Base-by-base conservation (phyloP, 2,797 vertebrate genomes). In the Arrhamphus sclerolepis region DNA sequence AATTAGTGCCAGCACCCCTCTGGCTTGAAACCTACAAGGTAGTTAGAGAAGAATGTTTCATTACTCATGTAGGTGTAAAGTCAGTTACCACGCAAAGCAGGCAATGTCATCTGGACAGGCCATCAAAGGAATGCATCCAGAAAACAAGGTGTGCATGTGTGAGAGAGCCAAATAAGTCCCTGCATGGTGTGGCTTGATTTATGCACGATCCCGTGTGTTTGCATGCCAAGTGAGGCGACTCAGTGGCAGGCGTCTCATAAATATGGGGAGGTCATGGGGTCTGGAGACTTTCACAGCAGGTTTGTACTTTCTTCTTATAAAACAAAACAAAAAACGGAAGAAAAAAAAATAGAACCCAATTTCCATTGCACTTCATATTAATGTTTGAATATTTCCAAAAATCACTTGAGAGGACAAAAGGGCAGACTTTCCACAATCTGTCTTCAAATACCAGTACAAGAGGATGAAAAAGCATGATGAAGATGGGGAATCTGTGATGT, bases 1-100 rank as follows among this genome's bases (percentile, higher is more conserved):
- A 87, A 88, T 87, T 86, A 84, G 81, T 80, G 75, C 75, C 69
- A 52, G 82, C 62, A 71, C 54, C 78, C 73, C 70, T 73, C 79
- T 69, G 77, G 74, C 82, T 79, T 7, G 1, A 19, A 56, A 80
- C 72, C 66, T 46, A 65, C 58, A 49, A 80, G 55, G 62, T 78
- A 77, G 83, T 85, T 86, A 65, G 76, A 72, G 69, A 70, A 57
- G 28, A 80, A 73, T 26, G 62, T 77, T 72, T 75, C 75, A 62
- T 82, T 72, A 70, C 2, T 40, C 16, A 28, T 49, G 66, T 74
- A 66, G 72, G 63, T 76, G 63, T 49, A 31, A 77, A 83, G 63
- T 66, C 62, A 21, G 57, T 52, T 60, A 75, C 68, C 51, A 50
- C 3, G 43, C 64, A 70, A 31, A 60, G 71, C 66, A 62, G 67